Evolutionary conservation across 2,797 vertebrate species (phyloP).

Genomic region (Xiphophorus birchmanni): DNA sequence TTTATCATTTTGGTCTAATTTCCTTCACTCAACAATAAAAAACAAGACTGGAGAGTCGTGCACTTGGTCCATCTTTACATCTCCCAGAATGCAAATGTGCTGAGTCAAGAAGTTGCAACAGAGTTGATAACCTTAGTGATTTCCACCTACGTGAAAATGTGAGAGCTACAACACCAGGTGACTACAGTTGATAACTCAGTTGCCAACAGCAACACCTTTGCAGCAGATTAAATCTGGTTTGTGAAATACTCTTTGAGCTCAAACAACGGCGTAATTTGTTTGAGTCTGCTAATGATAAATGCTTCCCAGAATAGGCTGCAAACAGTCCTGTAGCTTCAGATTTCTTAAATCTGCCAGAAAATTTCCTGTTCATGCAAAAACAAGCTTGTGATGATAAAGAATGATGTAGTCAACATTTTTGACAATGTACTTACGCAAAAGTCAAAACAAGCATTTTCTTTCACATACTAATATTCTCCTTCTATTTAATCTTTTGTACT

Average conservation of each 20-base stretch:
- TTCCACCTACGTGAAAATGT: slow-evolving; percentile 13
- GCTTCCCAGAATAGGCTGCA: slow-evolving; percentile 28
- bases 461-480: slow-evolving; percentile 17
- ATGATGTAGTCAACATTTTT: slow-evolving; percentile 45
- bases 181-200: slow-evolving; percentile 4
- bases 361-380: slow-evolving; percentile 46
- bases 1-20: neutral
- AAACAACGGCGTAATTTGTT: slow-evolving; percentile 21
- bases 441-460: slow-evolving; percentile 30
- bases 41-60: neutral
- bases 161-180: slow-evolving; percentile 1
- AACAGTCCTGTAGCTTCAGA: slow-evolving; percentile 29
- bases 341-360: slow-evolving; percentile 40
- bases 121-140: slow-evolving; percentile 5
- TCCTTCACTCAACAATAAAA: neutral
- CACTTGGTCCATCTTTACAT: neutral
- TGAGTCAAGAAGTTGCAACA: slow-evolving; percentile 2
- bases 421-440: slow-evolving; percentile 36
- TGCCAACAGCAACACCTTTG: slow-evolving; percentile 33
- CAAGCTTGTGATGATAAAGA: slow-evolving; percentile 28
- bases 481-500: slow-evolving; percentile 42
- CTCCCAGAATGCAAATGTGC: neutral
- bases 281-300: slow-evolving; percentile 40
- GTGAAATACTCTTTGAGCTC: slow-evolving; percentile 28
- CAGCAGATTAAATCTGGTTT: slow-evolving; percentile 21